Percentiles rank a stretch among this genome's conserved stretches.
Evolutionary conservation across 2,888 invertebrate species (phyloP).

Genomic region (Theretra japonica): DNA sequence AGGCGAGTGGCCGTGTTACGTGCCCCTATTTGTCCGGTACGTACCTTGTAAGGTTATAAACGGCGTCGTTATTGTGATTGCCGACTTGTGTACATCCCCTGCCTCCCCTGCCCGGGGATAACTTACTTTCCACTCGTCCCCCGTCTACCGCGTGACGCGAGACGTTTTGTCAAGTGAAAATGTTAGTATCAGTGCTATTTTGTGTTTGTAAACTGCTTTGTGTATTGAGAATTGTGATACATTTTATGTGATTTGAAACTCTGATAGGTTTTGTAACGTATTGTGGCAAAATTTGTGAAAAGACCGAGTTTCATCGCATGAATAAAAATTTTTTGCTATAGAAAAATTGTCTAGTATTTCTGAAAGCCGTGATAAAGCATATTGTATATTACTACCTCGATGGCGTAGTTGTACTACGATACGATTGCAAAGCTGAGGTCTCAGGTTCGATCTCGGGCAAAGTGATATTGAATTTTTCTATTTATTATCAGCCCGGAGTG

Average conservation of each 20-base stretch:
- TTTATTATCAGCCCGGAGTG: too few species aligned
- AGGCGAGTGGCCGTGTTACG: constrained; percentile 20
- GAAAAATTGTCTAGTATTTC: too few species aligned
- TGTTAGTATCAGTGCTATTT: background rate
- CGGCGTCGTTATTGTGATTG: constrained; percentile 40
- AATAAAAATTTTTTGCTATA: too few species aligned
- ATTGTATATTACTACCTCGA: too few species aligned
- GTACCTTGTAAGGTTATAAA: constrained; percentile 37
- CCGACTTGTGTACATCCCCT: constrained; percentile 37
- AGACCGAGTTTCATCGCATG: too few species aligned
- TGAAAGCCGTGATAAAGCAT: too few species aligned
- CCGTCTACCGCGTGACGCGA: constrained; percentile 19
- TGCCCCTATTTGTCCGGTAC: constrained; percentile 31
- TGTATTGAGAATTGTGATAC: background rate
- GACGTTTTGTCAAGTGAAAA: constrained; percentile 23
- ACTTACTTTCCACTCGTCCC: constrained; percentile 19
- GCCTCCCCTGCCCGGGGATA: constrained; percentile 3
- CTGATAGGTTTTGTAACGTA: too few species aligned
- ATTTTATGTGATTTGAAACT: background rate
- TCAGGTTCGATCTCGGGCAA: too few species aligned
- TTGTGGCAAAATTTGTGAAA: too few species aligned
- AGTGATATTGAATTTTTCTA: too few species aligned
- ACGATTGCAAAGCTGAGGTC: too few species aligned
- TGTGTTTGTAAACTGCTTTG: background rate
- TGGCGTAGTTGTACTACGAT: too few species aligned